Conservation (phyloP, 2,113 vertebrate genomes). For the Pterophyllum scalare region DNA sequence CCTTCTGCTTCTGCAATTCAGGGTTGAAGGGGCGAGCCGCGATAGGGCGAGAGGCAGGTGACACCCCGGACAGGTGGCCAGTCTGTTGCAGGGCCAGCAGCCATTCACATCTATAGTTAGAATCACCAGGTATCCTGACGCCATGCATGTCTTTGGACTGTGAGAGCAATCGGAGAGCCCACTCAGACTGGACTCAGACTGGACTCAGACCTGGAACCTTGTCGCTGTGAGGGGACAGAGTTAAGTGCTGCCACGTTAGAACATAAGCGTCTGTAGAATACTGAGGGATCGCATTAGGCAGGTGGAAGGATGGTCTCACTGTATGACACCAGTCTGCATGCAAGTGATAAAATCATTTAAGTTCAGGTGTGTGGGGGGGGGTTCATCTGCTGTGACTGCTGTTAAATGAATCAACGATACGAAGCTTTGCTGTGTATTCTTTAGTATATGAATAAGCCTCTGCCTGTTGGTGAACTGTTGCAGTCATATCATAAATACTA, state of each 20-base stretch:
- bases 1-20: neutral
- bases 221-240: no score
- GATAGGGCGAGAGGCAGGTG: neutral
- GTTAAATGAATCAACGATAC: neutral
- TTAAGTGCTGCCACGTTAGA: neutral
- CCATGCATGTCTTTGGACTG: neutral
- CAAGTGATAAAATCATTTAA: neutral
- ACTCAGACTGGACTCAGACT: neutral
- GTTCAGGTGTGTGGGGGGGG: neutral
- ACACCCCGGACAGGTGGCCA: neutral
- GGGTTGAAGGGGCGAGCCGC: neutral
- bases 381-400: neutral
- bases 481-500: neutral
- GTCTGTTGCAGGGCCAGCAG: no score
- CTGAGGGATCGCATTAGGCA: neutral
- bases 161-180: no score
- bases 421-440: neutral
- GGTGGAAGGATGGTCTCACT: conserved; percentile 39
- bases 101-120: neutral
- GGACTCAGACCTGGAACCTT: no score
- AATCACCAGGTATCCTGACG: accelerated
- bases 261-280: neutral
- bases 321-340: neutral
- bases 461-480: neutral
- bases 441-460: accelerated